phyloP scores from a whole-genome alignment of 2,113 vertebrate species.

The Xiphophorus couchianus region DNA sequence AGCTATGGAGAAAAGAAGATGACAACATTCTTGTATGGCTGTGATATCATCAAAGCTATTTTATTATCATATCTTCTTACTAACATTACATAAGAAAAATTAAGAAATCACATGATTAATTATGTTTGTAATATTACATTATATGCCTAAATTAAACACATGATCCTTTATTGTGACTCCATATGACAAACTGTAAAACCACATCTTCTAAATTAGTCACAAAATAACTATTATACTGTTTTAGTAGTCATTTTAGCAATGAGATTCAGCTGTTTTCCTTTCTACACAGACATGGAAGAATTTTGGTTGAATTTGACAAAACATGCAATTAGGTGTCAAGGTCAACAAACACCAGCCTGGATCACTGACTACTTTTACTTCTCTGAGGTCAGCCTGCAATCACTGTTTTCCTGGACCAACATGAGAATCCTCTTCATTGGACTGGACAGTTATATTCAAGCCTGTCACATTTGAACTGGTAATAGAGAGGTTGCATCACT shows the following conservation, averaged over 20 bases:
- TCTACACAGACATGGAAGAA: slow-evolving; percentile 1
- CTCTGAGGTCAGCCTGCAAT: slow-evolving; percentile 40
- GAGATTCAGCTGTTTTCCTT: slow-evolving; percentile 4
- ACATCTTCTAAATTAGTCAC: background rate
- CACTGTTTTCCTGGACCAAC: slow-evolving; percentile 43
- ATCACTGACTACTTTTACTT: slow-evolving; percentile 27
- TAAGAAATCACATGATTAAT: background rate
- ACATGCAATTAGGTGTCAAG: slow-evolving; percentile 49
- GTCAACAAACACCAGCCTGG: slow-evolving; percentile 30
- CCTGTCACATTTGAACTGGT: slow-evolving; percentile 18
- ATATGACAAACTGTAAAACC: background rate
- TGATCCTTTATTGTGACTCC: background rate
- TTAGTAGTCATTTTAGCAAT: slow-evolving; percentile 6
- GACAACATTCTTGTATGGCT: background rate
- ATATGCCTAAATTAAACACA: background rate
- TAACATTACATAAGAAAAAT: background rate
- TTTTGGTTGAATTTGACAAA: slow-evolving; percentile 28
- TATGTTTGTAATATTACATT: background rate
- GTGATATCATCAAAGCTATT: background rate
- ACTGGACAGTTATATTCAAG: slow-evolving; percentile 10
- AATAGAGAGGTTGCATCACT: slow-evolving; percentile 24
- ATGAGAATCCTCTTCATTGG: slow-evolving; percentile 11
- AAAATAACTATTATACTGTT: background rate
- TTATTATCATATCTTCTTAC: background rate
- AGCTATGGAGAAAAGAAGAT: background rate